Percentiles rank a stretch among this genome's conserved stretches.
Evolutionary conservation across 2,797 vertebrate species (phyloP).

Genomic region (Crocidura indochinensis): DNA sequence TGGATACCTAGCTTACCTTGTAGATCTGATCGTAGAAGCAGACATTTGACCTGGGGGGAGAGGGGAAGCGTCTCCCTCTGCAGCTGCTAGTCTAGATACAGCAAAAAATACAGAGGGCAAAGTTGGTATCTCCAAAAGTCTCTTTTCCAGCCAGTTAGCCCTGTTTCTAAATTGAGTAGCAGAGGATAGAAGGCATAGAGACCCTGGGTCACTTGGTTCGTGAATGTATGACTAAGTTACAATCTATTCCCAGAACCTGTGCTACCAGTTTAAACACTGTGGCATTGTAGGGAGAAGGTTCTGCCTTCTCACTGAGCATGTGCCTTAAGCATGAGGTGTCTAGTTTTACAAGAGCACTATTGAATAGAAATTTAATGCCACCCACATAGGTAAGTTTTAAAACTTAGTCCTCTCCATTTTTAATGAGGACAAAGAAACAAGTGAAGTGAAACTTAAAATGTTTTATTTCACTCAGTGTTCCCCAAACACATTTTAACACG

Average conservation of each 20-base stretch:
- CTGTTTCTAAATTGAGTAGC: not conserved
- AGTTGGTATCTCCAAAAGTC: not conserved
- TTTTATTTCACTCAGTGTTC: not conserved
- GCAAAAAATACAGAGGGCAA: not conserved
- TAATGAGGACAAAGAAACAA: not conserved
- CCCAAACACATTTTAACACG: conserved; percentile 40
- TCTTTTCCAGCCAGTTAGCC: not conserved
- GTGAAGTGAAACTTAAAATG: not conserved
- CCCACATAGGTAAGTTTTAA: rapidly evolving
- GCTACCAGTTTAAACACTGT: not conserved
- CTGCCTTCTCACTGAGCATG: not conserved
- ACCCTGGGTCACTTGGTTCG: not conserved
- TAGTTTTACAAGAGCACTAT: not conserved
- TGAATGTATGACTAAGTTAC: rapidly evolving
- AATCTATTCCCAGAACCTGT: not conserved
- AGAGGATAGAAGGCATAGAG: not conserved
- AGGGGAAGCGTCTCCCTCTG: no score
- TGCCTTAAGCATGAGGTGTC: no score
- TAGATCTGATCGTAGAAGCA: not conserved
- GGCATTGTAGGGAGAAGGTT: not conserved
- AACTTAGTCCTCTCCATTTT: not conserved
- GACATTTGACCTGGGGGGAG: not conserved
- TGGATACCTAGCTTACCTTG: not conserved
- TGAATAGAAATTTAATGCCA: not conserved
- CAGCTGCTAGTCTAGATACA: not conserved